Evolutionary conservation across 2,888 invertebrate genomes (phyloP).

Genomic region (Drosophila ezoana): DNA sequence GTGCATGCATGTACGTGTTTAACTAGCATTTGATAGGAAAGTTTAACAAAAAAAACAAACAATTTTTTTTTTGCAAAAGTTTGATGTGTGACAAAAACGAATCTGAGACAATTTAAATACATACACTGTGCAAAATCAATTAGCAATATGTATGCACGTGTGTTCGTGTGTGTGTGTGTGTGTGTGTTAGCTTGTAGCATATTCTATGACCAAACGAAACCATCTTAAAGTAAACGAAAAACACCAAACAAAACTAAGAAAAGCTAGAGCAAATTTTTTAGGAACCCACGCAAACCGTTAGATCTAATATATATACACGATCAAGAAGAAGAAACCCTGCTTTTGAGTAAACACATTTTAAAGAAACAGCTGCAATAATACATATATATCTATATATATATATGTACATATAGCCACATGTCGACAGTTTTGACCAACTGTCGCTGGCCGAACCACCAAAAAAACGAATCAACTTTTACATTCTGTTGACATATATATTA

Average conservation of each 20-base stretch:
- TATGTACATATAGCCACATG: background rate
- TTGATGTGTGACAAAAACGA: conserved; percentile 37
- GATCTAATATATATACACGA: background rate
- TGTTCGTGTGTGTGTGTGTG: conserved; percentile 3
- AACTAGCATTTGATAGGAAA: too few species aligned
- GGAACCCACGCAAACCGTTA: background rate
- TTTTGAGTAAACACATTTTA: conserved; percentile 9
- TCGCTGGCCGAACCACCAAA: background rate
- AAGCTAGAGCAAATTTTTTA: conserved; percentile 4
- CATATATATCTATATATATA: background rate
- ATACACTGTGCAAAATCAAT: conserved; percentile 13
- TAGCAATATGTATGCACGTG: conserved; percentile 8
- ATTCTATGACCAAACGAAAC: conserved; percentile 47
- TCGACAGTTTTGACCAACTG: background rate
- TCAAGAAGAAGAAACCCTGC: conserved; percentile 13
- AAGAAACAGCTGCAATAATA: background rate
- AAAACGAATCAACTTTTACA: background rate
- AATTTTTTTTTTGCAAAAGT: conserved; percentile 28
- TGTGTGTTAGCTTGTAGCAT: background rate
- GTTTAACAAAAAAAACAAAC: background rate
- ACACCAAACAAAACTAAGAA: conserved; percentile 5
- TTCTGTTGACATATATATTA: background rate
- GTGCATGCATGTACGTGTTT: too few species aligned
- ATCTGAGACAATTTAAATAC: conserved; percentile 22
- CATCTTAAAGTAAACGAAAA: conserved; percentile 17